A percentile compares a stretch with the other conserved stretches of the same genome.
phyloP scores from a whole-genome alignment of 2,797 vertebrate species.

The Falco cherrug region DNA sequence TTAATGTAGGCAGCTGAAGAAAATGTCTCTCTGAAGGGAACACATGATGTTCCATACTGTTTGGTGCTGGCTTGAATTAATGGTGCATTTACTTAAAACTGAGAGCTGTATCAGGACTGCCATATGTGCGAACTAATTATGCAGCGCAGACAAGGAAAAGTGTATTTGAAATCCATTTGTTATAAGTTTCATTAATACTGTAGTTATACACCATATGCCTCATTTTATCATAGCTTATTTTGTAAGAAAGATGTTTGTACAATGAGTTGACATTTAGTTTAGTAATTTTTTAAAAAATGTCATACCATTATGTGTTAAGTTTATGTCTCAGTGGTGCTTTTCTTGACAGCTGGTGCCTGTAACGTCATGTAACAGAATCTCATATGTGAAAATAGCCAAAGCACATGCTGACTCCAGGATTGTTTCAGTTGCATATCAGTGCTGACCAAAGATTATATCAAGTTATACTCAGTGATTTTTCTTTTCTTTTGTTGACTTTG shows the following conservation, averaged over 20 bases:
- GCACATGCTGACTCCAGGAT: constrained; percentile 29
- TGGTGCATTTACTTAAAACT: constrained; percentile 67
- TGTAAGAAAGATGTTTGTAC: constrained; percentile 77
- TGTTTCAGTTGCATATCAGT: constrained; percentile 32
- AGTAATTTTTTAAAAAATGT: constrained; percentile 53
- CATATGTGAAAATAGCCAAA: constrained; percentile 61
- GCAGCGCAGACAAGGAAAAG: constrained; percentile 61
- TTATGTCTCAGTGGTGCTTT: constrained; percentile 42
- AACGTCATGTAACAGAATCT: constrained; percentile 58
- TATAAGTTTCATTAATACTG: constrained; percentile 78
- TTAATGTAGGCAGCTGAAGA: constrained; percentile 75
- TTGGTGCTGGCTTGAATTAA: constrained; percentile 73
- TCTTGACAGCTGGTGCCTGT: constrained; percentile 60
- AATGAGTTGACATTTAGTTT: constrained; percentile 77
- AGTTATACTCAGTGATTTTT: constrained; percentile 63
- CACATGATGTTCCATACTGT: constrained; percentile 35
- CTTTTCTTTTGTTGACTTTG: constrained; percentile 47
- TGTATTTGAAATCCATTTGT: constrained; percentile 61
- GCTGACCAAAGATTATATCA: constrained; percentile 74
- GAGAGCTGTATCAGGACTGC: constrained; percentile 69
- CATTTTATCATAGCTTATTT: constrained; percentile 77
- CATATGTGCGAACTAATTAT: constrained; percentile 66
- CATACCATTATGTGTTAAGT: constrained; percentile 68
- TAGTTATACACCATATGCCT: constrained; percentile 77
- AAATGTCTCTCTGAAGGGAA: constrained; percentile 46